Evolutionary conservation across 1,140 invertebrate genomes (phyloP).

Genomic region (Leptestheria dahalacensis): DNA sequence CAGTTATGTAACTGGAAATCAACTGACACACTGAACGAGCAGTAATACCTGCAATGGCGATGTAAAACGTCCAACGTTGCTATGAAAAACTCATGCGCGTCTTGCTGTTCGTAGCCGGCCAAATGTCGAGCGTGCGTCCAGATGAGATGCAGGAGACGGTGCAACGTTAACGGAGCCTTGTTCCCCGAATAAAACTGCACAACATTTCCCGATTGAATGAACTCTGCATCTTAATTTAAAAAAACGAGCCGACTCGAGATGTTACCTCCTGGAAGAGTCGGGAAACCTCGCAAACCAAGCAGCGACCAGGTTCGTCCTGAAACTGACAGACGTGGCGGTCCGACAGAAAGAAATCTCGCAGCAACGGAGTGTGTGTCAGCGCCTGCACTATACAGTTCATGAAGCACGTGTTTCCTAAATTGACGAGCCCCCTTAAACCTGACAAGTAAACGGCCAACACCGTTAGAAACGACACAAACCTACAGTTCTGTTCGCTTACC

Average conservation of each 20-base stretch:
- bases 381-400: conserved; percentile 97
- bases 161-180: conserved; percentile 69
- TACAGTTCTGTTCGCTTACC: conserved; percentile 29
- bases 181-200: conserved; percentile 79
- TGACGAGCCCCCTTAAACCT: conserved; percentile 77
- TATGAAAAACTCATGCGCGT: conserved; percentile 98
- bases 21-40: conserved; percentile 1
- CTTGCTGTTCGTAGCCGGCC: conserved; percentile 93
- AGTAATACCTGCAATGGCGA: conserved; percentile 44
- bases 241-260: conserved; percentile 15
- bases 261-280: conserved; percentile 37
- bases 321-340: conserved; percentile 72
- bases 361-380: conserved; percentile 80
- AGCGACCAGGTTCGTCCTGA: conserved; percentile 38
- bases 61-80: conserved; percentile 85
- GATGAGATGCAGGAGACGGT: conserved; percentile 77
- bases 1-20: too few species aligned
- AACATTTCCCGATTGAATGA: not conserved
- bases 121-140: conserved; percentile 93
- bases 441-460: conserved; percentile 5
- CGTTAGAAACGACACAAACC: not conserved
- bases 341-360: conserved; percentile 88
- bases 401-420: conserved; percentile 96
- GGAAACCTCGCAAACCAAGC: conserved; percentile 86
- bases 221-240: too few species aligned